Percentiles rank a stretch among this genome's conserved stretches.
These are phyloP conservation scores for Neoaliturus tenellus DNA, from an alignment of 2,888 invertebrate species.

Conservation along the genomic window DNA sequence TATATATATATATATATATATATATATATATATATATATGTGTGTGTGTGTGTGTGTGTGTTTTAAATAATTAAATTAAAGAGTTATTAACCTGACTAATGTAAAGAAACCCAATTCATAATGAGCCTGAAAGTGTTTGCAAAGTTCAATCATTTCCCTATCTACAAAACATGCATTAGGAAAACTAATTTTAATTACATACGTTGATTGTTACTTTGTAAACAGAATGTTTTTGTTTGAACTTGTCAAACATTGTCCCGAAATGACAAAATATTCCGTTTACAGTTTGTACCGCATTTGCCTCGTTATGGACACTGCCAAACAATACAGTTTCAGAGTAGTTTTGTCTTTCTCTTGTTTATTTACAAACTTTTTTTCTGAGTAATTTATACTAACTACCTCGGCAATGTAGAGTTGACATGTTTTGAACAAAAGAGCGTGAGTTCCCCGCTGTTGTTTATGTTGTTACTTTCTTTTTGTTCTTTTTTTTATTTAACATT, in stretches of 20 bases:
- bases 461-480: background rate
- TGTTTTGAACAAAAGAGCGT: background rate
- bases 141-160: background rate
- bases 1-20: no score
- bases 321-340: background rate
- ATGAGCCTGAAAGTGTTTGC: no score
- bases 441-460: background rate
- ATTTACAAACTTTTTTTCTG: conserved; percentile 2
- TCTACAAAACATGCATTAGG: conserved; percentile 6
- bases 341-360: conserved; percentile 19
- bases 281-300: background rate
- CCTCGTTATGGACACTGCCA: background rate
- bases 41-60: no score
- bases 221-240: conserved; percentile 11
- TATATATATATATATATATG: no score
- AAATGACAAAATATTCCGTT: conserved; percentile 39
- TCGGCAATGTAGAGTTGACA: background rate
- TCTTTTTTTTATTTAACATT: no score
- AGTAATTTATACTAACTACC: background rate
- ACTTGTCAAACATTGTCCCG: background rate
- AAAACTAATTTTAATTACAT: background rate
- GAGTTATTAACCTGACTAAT: no score
- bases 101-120: no score
- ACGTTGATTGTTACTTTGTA: conserved; percentile 13
- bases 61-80: no score